Evolutionary conservation across 2,888 invertebrate genomes (phyloP).

Genomic region (Tryphoninae sp.): DNA sequence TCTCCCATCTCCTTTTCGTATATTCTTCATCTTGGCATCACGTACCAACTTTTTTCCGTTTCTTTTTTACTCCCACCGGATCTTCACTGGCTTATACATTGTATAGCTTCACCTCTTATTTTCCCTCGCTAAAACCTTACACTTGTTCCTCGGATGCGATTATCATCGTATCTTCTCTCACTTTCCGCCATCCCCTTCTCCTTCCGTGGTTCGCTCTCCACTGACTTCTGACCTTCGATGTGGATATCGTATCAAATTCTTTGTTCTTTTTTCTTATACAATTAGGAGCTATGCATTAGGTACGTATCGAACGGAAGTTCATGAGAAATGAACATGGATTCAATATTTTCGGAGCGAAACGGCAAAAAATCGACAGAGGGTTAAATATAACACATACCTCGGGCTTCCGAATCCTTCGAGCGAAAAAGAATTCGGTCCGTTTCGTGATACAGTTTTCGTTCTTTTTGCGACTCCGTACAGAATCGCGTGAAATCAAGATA

Average conservation of each 20-base stretch:
- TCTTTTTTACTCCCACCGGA: conserved; percentile 27
- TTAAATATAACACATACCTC: too few species aligned
- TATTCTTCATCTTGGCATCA: conserved; percentile 51
- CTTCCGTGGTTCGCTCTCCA: background rate
- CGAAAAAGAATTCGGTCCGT: too few species aligned
- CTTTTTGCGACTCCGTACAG: too few species aligned
- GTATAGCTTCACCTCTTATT: conserved; percentile 26
- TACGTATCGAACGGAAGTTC: too few species aligned
- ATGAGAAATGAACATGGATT: too few species aligned
- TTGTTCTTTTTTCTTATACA: background rate
- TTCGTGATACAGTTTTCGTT: too few species aligned
- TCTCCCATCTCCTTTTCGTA: conserved; percentile 29
- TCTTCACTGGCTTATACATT: conserved; percentile 22
- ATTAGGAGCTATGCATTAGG: too few species aligned
- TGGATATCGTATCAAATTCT: background rate
- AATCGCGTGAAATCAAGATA: conserved; percentile 11
- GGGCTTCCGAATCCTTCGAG: too few species aligned
- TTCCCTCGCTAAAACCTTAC: conserved; percentile 30
- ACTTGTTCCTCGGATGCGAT: conserved; percentile 33
- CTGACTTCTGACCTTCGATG: background rate
- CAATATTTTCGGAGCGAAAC: too few species aligned
- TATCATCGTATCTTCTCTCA: conserved; percentile 9
- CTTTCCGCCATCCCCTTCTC: background rate
- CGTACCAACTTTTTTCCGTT: conserved; percentile 41
- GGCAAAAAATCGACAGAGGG: too few species aligned